Conservation (phyloP, 2,888 invertebrate genomes). For the Lamellibrachia satsuma region DNA sequence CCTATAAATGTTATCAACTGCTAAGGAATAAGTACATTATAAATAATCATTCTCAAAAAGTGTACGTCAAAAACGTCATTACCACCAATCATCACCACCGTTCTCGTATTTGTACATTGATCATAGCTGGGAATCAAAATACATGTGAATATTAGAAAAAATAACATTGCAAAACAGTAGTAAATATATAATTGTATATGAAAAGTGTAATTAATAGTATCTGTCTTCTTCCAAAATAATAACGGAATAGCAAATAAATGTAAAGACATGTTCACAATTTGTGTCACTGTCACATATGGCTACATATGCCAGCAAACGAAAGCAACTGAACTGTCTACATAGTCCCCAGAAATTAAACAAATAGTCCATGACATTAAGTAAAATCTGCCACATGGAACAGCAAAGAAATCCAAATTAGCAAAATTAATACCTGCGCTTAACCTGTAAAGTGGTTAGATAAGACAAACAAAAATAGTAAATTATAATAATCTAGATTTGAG, state of each 20-base stretch:
- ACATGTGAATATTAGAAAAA: constrained; percentile 44
- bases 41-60: constrained; percentile 1
- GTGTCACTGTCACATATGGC: constrained; percentile 24
- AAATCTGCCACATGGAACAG: constrained; percentile 17
- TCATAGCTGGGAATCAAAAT: constrained; percentile 38
- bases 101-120: constrained; percentile 13
- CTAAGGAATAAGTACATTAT: constrained; percentile 17
- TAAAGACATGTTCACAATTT: constrained; percentile 36
- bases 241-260: constrained; percentile 48
- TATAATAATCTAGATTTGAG: not conserved
- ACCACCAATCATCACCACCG: not conserved
- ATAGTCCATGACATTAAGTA: constrained; percentile 13
- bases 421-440: constrained; percentile 8
- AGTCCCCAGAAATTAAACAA: not conserved
- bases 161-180: constrained; percentile 53
- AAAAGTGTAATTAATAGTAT: constrained; percentile 54
- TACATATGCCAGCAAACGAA: not conserved
- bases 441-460: constrained; percentile 17
- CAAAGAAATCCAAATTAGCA: constrained; percentile 17
- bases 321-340: not conserved
- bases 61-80: constrained; percentile 19
- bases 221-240: constrained; percentile 48
- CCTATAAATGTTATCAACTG: constrained; percentile 13
- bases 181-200: constrained; percentile 55
- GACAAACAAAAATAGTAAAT: constrained; percentile 17